Evolutionary conservation across 2,113 vertebrate species (phyloP).

Genomic region (Gopherus flavomarginatus): DNA sequence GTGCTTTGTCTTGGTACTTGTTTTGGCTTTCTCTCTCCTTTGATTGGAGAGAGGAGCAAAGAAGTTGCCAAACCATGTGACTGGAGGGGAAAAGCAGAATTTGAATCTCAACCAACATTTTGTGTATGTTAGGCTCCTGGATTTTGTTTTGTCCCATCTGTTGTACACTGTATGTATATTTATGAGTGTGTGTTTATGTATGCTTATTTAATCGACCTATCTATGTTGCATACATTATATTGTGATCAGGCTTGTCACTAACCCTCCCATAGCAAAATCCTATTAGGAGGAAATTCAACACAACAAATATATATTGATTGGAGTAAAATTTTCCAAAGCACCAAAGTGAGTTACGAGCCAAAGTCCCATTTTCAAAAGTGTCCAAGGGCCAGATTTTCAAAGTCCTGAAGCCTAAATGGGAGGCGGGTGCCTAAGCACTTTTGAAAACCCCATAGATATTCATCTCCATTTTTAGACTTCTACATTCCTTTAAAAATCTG

Average conservation of each 20-base stretch:
- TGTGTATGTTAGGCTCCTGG: background rate
- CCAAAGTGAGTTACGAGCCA: background rate
- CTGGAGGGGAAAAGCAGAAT: background rate
- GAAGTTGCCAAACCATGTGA: background rate
- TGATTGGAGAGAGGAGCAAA: background rate
- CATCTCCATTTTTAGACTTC: background rate
- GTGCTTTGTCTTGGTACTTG: background rate
- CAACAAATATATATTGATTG: background rate
- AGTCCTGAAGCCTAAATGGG: background rate
- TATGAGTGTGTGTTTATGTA: background rate
- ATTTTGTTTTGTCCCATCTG: background rate
- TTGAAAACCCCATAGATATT: background rate
- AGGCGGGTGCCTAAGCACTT: background rate
- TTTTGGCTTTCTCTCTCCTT: background rate
- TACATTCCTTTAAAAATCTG: background rate
- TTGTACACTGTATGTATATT: background rate
- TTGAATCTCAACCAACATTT: background rate
- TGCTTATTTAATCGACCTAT: background rate
- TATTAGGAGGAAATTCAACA: background rate
- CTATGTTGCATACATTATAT: background rate
- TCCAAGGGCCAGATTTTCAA: background rate
- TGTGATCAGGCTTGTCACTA: background rate
- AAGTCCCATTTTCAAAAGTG: background rate
- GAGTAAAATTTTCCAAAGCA: background rate
- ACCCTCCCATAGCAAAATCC: background rate